Conservation (phyloP, 1,140 invertebrate species). For the Zaprionus inermis region DNA sequence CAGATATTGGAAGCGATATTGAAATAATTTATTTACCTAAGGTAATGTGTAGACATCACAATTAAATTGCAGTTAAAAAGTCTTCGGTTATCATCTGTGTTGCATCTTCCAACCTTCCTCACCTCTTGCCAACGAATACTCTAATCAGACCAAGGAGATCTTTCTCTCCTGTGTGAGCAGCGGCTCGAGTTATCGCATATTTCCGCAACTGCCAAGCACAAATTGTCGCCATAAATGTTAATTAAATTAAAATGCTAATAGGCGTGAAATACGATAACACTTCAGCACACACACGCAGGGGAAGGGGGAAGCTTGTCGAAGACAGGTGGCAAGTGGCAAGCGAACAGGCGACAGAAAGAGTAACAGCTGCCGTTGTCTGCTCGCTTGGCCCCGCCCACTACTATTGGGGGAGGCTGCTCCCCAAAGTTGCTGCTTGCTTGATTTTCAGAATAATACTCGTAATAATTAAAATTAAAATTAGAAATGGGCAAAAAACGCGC, state of each 20-base stretch:
- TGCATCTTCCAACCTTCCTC: no score
- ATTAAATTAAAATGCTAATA: constrained; percentile 81
- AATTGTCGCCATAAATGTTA: constrained; percentile 80
- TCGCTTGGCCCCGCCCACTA: constrained; percentile 10
- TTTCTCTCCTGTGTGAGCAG: not conserved
- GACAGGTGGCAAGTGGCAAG: constrained; percentile 30
- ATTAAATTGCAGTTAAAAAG: no score
- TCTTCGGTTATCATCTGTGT: no score
- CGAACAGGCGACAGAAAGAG: constrained; percentile 51
- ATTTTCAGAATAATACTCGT: constrained; percentile 76
- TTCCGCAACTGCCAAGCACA: constrained; percentile 57
- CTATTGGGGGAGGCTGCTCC: constrained; percentile 16
- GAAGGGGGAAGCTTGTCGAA: constrained; percentile 24
- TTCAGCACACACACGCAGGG: constrained; percentile 35
- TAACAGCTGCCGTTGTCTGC: constrained; percentile 63
- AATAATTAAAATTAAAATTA: constrained; percentile 82
- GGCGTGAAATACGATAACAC: constrained; percentile 80
- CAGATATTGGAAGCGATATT: no score
- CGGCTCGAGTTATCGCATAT: constrained; percentile 33
- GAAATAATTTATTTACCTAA: no score
- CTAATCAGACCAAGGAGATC: constrained; percentile 2
- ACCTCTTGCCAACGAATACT: not conserved
- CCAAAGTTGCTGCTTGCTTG: constrained; percentile 73
- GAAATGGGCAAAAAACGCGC: constrained; percentile 60
- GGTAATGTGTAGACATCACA: no score